Base-by-base conservation (phyloP, 2,888 invertebrate species). In the Agrotis segetum region DNA sequence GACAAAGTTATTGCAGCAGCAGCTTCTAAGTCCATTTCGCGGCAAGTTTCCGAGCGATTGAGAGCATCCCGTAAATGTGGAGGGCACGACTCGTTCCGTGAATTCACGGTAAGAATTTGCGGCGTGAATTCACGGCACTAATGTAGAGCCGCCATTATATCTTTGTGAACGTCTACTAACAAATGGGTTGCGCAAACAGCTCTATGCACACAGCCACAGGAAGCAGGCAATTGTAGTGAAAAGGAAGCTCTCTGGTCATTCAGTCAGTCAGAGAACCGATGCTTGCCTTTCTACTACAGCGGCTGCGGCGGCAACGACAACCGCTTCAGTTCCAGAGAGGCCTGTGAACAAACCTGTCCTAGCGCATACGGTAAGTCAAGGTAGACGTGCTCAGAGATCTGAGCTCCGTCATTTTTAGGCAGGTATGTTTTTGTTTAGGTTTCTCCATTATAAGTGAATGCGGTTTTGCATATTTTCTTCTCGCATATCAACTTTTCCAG, bases 221-320 rank as follows among this genome's bases (percentile, higher is more conserved):
- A 97, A 79, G 96, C 96, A 88, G 99, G 99, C 92, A 97, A 97
- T 92, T 99, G 99, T 96, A 96, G 96, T 66, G 97, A 97, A 88
- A 97, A 97, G 87, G 96, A 97, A 78, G 97, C 98, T 71, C 97
- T 97, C 87, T 99, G 99, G 99, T 97, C 98, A 93, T 99, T 98
- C 96, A 98, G 98, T 92, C 97, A 97, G 80, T 96, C 97, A 60
- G 98, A 98, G 93, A 98, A 98, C 94, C 97, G 98, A 83, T 99
- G 99, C 96, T 97, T 98, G 96, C 98, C 98, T 64, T 99, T 99
- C 97, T 98, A 98, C 97, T 99, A 98, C 96, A 97, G 98, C 83
- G 99, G 99, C 84, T 99, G 99, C 95, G 98, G 97, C 82, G 99
- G 99, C 85, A 99, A 99, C 95, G 97, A 96, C 88, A 99, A 99